Evolutionary conservation across 2,113 vertebrate species (phyloP).

Genomic region (Dolichotis patagonum): DNA sequence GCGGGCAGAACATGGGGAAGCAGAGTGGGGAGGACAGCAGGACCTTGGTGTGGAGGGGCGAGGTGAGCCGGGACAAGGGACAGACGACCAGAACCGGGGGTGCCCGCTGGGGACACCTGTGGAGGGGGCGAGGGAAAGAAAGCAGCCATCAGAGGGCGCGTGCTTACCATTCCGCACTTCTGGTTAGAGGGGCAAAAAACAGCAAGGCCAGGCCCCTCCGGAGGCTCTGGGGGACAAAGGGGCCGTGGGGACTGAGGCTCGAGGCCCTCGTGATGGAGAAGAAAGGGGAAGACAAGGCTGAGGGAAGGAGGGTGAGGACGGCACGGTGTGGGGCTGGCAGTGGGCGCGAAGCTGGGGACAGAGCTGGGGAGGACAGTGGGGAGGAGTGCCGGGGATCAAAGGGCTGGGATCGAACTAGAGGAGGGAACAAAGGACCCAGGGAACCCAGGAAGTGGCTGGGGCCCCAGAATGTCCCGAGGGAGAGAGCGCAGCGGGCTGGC

Average conservation of each 20-base stretch:
- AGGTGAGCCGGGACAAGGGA: background rate
- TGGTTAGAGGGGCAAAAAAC: background rate
- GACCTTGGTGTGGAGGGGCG: accelerated
- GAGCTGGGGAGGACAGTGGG: background rate
- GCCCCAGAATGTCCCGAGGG: background rate
- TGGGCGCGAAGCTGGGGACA: background rate
- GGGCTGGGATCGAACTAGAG: background rate
- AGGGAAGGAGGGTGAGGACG: too few species aligned
- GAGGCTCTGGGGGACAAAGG: background rate
- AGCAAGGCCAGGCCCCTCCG: background rate
- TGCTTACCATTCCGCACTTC: background rate
- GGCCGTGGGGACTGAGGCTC: too few species aligned
- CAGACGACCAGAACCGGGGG: background rate
- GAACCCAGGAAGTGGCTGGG: background rate
- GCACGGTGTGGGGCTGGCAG: too few species aligned
- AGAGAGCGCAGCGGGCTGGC: background rate
- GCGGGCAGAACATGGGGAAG: background rate
- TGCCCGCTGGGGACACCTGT: background rate
- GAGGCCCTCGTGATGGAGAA: too few species aligned
- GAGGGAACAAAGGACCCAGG: too few species aligned
- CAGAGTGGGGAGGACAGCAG: background rate
- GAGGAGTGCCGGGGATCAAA: accelerated
- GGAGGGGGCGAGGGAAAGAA: background rate
- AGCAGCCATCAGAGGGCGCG: background rate
- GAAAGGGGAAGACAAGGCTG: background rate